A percentile compares a stretch with the other conserved stretches of the same genome.
Conservation (phyloP, 2,888 invertebrate genomes). For the Parnassius smintheus region DNA sequence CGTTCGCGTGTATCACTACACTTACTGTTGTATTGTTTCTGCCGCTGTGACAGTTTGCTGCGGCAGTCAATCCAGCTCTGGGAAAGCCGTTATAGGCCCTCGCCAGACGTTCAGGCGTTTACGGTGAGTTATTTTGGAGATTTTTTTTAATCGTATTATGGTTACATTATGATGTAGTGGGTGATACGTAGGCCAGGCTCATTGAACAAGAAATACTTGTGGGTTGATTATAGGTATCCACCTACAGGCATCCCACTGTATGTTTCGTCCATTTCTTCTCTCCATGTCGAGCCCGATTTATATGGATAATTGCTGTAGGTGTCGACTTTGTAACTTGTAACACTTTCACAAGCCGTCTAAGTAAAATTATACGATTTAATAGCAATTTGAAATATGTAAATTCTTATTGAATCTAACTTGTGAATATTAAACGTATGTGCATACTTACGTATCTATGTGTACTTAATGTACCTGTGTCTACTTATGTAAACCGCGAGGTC, state of each 20-base stretch:
- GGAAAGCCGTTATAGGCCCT: constrained; percentile 55
- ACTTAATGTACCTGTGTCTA: not conserved
- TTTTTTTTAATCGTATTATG: constrained; percentile 44
- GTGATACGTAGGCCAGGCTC: constrained; percentile 66
- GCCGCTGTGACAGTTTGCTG: constrained; percentile 28
- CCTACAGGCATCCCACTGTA: constrained; percentile 25
- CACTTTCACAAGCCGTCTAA: constrained; percentile 37
- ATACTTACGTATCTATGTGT: not conserved
- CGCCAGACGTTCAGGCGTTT: constrained; percentile 50
- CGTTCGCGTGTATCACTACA: constrained; percentile 21
- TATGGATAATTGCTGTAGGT: constrained; percentile 41
- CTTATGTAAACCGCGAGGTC: not conserved
- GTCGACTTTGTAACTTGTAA: constrained; percentile 29
- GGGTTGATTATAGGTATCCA: constrained; percentile 66
- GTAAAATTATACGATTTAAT: constrained; percentile 13
- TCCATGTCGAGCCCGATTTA: constrained; percentile 50
- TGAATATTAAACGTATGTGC: not conserved
- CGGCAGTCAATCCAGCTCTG: constrained; percentile 35
- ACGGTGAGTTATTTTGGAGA: constrained; percentile 63
- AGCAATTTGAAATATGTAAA: not conserved
- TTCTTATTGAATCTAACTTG: not conserved
- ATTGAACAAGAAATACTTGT: constrained; percentile 64
- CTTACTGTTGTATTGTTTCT: constrained; percentile 40
- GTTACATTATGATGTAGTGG: constrained; percentile 50
- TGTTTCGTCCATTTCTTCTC: constrained; percentile 61